Evolutionary conservation across 2,797 vertebrate species (phyloP).

Genomic region (Gymnothorax javanicus): DNA sequence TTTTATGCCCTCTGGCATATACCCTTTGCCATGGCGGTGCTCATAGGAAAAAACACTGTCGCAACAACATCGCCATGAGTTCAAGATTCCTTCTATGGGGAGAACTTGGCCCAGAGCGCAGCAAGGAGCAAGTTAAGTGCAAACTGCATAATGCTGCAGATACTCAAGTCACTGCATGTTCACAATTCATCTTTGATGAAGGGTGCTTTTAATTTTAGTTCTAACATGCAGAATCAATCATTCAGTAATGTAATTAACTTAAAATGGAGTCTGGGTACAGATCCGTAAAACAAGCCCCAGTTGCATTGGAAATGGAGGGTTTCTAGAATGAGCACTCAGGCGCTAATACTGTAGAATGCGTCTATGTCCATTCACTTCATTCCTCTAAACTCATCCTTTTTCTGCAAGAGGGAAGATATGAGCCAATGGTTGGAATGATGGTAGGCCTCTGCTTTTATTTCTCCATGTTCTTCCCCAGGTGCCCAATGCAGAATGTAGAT

Average conservation of each 20-base stretch:
- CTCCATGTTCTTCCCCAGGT: not conserved
- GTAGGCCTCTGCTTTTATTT: slow-evolving; percentile 1
- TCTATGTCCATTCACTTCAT: not conserved
- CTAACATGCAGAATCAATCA: slow-evolving; percentile 23
- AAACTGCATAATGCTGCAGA: slow-evolving; percentile 7
- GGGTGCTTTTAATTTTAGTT: slow-evolving; percentile 25
- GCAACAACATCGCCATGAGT: not conserved
- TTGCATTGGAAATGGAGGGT: not conserved
- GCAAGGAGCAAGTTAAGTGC: slow-evolving; percentile 9
- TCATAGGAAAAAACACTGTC: not conserved
- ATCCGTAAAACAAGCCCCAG: not conserved
- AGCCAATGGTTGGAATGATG: slow-evolving; percentile 10
- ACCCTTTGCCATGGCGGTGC: not conserved
- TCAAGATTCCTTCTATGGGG: slow-evolving; percentile 3
- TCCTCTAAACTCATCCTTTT: slow-evolving; percentile 1
- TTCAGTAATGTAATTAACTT: slow-evolving; percentile 21
- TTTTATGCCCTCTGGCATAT: slow-evolving; percentile 7
- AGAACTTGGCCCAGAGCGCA: slow-evolving; percentile 6
- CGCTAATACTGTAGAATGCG: not conserved
- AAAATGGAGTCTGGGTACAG: not conserved
- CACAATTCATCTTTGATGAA: slow-evolving; percentile 9
- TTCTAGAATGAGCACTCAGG: not conserved
- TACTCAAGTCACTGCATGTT: not conserved
- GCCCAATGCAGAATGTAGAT: not conserved
- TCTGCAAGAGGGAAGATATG: slow-evolving; percentile 21